A percentile compares a stretch with the other conserved stretches of the same genome.
These are phyloP conservation scores for Anas capensis DNA, from an alignment of 2,797 vertebrate species.

Conservation along the genomic window DNA sequence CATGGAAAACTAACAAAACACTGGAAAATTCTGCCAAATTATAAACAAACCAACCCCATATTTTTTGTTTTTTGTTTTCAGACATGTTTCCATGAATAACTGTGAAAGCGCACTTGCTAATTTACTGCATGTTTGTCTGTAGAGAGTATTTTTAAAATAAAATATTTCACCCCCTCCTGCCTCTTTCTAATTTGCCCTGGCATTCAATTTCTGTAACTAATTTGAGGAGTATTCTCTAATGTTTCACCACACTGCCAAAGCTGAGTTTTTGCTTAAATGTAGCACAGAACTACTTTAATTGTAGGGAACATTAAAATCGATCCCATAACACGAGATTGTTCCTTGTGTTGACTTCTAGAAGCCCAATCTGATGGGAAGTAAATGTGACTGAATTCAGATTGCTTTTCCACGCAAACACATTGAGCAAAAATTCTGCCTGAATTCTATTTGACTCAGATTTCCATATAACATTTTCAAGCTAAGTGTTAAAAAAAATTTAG, in stretches of 20 bases:
- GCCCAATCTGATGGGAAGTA: not conserved
- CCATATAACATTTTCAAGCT: not conserved
- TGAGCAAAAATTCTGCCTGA: not conserved
- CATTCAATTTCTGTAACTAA: constrained; percentile 61
- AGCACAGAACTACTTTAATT: not conserved
- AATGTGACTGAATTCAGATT: not conserved
- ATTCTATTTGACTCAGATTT: not conserved
- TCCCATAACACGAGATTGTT: not conserved
- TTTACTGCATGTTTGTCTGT: constrained; percentile 40
- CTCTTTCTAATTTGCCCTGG: constrained; percentile 36
- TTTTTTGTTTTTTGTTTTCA: not conserved
- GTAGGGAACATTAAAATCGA: not conserved
- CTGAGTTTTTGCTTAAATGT: not conserved
- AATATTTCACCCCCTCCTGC: constrained; percentile 39
- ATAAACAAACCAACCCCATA: not conserved
- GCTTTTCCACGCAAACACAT: not conserved
- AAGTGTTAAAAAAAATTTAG: not conserved
- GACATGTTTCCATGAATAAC: constrained; percentile 46
- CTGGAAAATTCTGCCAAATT: constrained; percentile 54
- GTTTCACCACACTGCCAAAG: constrained; percentile 13
- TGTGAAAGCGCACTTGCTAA: constrained; percentile 31
- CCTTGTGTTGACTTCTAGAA: not conserved
- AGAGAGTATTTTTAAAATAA: constrained; percentile 41
- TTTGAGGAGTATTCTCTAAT: constrained; percentile 38
- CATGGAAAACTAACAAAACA: constrained; percentile 6